Percentiles rank a stretch among this genome's conserved stretches.
phyloP scores from a whole-genome alignment of 2,797 vertebrate genomes.

The Siniperca scherzeri region DNA sequence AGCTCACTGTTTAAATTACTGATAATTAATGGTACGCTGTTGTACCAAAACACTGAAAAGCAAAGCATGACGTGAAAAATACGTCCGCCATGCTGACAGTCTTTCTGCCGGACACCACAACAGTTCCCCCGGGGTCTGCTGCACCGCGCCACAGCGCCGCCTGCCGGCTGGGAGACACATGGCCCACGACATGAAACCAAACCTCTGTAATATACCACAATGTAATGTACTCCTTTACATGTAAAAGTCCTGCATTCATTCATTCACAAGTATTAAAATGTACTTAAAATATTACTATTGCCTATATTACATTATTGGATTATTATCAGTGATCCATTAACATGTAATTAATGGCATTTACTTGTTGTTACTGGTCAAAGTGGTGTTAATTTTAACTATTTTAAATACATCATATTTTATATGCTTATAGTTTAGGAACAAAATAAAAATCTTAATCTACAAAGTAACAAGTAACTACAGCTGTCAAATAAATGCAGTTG shows the following conservation, averaged over 20 bases:
- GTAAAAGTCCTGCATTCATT: background rate
- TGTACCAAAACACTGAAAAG: background rate
- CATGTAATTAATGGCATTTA: background rate
- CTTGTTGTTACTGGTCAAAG: background rate
- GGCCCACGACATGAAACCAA: background rate
- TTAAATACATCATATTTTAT: background rate
- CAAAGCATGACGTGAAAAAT: conserved; percentile 19
- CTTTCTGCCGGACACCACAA: conserved; percentile 51
- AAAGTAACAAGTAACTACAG: background rate
- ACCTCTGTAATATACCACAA: background rate
- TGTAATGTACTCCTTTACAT: background rate
- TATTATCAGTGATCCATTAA: background rate
- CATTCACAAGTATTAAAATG: background rate
- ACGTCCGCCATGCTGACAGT: conserved; percentile 45
- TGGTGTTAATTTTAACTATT: background rate
- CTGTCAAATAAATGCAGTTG: background rate
- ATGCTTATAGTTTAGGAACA: background rate
- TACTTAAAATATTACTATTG: background rate
- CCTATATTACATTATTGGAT: background rate
- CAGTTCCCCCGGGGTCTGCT: background rate
- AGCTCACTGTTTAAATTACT: fast-evolving
- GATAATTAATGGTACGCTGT: fast-evolving
- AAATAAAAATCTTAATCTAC: background rate
- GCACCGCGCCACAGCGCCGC: conserved; percentile 38
- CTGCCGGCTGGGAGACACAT: conserved; percentile 21